Base-by-base conservation (phyloP, 2,113 vertebrate species). In the Theropithecus gelada region DNA sequence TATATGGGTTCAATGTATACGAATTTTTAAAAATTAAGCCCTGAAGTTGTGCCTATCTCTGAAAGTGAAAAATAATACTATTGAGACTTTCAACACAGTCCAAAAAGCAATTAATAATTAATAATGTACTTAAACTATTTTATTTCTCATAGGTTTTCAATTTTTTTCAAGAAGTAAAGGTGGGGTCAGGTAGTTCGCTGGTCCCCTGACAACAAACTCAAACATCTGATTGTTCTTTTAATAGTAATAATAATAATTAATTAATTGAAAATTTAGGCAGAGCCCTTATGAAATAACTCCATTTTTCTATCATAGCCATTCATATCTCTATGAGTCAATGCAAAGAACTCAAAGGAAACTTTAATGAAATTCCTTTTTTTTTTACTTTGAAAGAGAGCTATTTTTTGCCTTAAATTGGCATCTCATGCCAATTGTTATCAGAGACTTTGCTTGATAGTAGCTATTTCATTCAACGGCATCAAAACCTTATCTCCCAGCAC, bases 11-110 rank as follows among this genome's bases (percentile, higher is more conserved):
- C 5, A 2, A 6, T 93, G 30, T 80, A 80, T 86, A 0, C 93
- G 57, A 50, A 66, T 88, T 92, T 97, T 98, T 92, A 78, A 97
- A 96, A 96, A 87, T 70, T 73, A 91, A 97, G 82, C 45, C 83
- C 89, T 89, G 66, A 93, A 59, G 50, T 95, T 83, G 83, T 98
- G 55, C n/a, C 38, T 98, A 14, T 61, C 12, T 30, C 43, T 95
- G 32, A 96, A 97, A 96, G 30, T 79, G 64, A 73, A 97, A 96
- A 95, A 96, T 93, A 92, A 82, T 93, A 94, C 86, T 96, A 93
- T 90, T 94, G 25, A 10, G 64, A 96, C 73, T 87, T 97, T 82
- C 45, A 97, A 93, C 95, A 0, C 0, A 97, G 50, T 88, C 84
- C 73, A 96, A 81, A 98, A 96, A 86, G 83, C 83, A 89, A 93